Base-by-base conservation (phyloP, 92 coral and sea anemone species). In the Diadumene lineata region DNA sequence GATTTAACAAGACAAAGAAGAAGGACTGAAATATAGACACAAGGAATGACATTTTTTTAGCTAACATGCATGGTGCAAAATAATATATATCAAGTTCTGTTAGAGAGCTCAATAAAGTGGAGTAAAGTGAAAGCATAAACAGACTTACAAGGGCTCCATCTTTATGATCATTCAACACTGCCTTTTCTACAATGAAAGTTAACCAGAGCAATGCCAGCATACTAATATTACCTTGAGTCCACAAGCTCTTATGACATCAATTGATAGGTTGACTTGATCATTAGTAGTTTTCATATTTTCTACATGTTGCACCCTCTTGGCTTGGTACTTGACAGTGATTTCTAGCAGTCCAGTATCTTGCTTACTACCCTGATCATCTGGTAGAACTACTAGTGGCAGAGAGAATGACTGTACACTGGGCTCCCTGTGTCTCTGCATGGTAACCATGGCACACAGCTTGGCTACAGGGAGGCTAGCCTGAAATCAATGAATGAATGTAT, bases 371-470 rank as follows among this genome's bases (percentile, higher is more conserved):
- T 69, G 77, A 43, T 88, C 91, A 74, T 75, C 92, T 46, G 96
- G 86, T 70, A 96, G 76, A 22, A 86, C 85, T 51, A 77, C 74
- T 69, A 96, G 82, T 22, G 99, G 94, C 46, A 96, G 80, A 34
- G 99, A 96, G 77, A 96, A 96, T 18, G 91, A 83, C 70, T 92
- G 99, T 63, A 75, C 73, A 70, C 90, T 92, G 17, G 88, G 80
- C 61, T 96, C 93, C 48, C 93, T 87, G 22, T 86, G 93, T 75
- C 70, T 92, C 69, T 96, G 94, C 99, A 96, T 96, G 23, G 99
- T 96, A 23, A 96, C 92, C 93, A 96, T 89, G 73, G 97, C 99
- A 80, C 97, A 92, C 23, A 96, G 87, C 75, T 96, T 96, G 11
- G 99, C 92, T 32, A 96, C 87, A 17, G 99, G 97, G 7, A 96